Evolutionary conservation across 1,140 invertebrate genomes (phyloP).

Genomic region (Globodera rostochiensis): DNA sequence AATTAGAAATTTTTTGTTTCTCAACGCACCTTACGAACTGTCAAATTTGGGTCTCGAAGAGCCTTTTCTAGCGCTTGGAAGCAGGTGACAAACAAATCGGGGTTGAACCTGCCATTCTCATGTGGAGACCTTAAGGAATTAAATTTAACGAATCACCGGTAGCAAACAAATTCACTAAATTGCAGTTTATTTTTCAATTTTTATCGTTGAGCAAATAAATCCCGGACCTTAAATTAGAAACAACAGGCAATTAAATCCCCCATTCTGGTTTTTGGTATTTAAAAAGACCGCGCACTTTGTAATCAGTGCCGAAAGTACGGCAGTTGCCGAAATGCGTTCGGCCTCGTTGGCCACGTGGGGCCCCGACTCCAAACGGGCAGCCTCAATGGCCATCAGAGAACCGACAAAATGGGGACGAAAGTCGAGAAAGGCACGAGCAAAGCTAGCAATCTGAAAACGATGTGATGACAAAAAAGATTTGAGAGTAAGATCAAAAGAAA

Average conservation of each 20-base stretch:
- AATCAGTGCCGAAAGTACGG: slow-evolving; percentile 46
- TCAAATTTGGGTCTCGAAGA: slow-evolving; percentile 45
- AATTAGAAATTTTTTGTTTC: neutral
- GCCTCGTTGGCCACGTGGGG: slow-evolving; percentile 32
- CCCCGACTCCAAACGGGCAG: slow-evolving; percentile 27
- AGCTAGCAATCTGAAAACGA: slow-evolving; percentile 48
- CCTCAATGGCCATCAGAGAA: slow-evolving; percentile 41
- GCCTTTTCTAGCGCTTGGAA: slow-evolving; percentile 41
- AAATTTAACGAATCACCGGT: neutral
- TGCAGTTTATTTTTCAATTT: too few relatives aligned
- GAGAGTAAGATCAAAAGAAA: neutral
- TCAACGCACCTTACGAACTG: slow-evolving; percentile 50
- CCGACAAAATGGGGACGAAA: slow-evolving; percentile 42
- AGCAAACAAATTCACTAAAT: too few relatives aligned
- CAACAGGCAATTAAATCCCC: too few relatives aligned
- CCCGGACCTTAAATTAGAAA: too few relatives aligned
- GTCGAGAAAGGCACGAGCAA: slow-evolving; percentile 45
- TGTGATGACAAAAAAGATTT: slow-evolving; percentile 8
- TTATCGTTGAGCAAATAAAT: neutral
- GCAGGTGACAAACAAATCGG: slow-evolving; percentile 38
- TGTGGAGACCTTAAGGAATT: slow-evolving; percentile 42
- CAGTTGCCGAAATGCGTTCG: slow-evolving; percentile 49
- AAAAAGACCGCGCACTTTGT: slow-evolving; percentile 30
- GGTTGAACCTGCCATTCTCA: slow-evolving; percentile 53
- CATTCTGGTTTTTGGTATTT: too few relatives aligned